Percentiles rank a stretch among this genome's conserved stretches.
Evolutionary conservation across 2,797 vertebrate species (phyloP).

Genomic region (Sphenodon punctatus): DNA sequence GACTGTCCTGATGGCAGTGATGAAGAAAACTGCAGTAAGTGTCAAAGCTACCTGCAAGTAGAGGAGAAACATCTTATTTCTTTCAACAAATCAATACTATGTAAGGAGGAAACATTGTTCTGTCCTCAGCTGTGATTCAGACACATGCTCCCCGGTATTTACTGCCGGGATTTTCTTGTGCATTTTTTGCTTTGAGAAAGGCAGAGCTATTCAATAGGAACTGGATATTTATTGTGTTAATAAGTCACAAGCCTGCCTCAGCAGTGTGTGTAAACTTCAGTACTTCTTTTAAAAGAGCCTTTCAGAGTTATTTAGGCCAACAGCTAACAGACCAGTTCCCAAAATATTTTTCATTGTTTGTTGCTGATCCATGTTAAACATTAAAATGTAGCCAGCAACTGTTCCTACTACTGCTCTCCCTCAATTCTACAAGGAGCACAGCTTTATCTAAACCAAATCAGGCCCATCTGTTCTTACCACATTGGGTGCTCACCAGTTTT

Average conservation of each 20-base stretch:
- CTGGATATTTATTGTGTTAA: background rate
- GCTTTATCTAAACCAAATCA: background rate
- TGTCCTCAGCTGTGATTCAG: background rate
- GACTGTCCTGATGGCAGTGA: slow-evolving; percentile 96
- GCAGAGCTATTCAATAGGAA: background rate
- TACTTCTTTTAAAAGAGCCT: background rate
- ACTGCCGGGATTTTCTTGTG: fast-evolving
- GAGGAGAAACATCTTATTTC: background rate
- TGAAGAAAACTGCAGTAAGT: slow-evolving; percentile 98
- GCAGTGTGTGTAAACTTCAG: background rate
- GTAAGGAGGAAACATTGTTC: fast-evolving
- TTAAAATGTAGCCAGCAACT: background rate
- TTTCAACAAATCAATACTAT: fast-evolving
- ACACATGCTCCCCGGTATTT: background rate
- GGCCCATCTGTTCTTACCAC: background rate
- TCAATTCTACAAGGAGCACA: background rate
- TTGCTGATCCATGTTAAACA: background rate
- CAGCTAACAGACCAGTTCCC: background rate
- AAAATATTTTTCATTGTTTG: background rate
- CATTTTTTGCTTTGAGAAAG: background rate
- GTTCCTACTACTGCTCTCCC: background rate
- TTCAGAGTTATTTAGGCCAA: too few relatives aligned
- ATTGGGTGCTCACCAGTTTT: background rate
- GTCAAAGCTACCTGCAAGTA: fast-evolving
- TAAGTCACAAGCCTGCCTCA: background rate